Conservation (phyloP, 1,140 invertebrate genomes). For the Nebria ingens region DNA sequence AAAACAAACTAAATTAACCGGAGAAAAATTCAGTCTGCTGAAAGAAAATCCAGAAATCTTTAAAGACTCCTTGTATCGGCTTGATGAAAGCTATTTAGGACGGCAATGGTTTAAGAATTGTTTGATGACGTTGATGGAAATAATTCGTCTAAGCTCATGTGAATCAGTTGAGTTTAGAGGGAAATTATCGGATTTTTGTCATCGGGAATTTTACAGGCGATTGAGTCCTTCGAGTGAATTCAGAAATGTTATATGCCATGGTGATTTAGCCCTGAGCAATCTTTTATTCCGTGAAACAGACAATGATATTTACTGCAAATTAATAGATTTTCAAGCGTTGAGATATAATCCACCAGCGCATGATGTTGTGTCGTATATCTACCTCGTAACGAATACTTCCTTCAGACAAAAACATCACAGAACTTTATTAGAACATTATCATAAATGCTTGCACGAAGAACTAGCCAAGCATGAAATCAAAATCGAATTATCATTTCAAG, state of each 20-base stretch:
- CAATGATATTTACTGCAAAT: slow-evolving; percentile 26
- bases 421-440: neutral
- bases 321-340: slow-evolving; percentile 37
- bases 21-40: slow-evolving; percentile 13
- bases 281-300: slow-evolving; percentile 31
- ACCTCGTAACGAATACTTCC: slow-evolving; percentile 30
- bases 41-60: slow-evolving; percentile 14
- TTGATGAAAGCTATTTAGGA: neutral
- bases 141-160: neutral
- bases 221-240: neutral
- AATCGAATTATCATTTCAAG: neutral
- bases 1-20: slow-evolving; percentile 16
- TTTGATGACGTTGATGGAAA: neutral
- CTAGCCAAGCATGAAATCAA: neutral
- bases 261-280: slow-evolving; percentile 33
- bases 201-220: neutral
- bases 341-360: slow-evolving; percentile 37
- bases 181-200: neutral
- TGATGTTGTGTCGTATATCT: slow-evolving; percentile 34
- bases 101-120: slow-evolving; percentile 1
- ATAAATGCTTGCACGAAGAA: neutral
- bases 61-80: slow-evolving; percentile 12
- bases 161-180: neutral
- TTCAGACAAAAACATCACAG: slow-evolving; percentile 22
- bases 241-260: slow-evolving; percentile 29